Conservation (phyloP, 2,888 invertebrate genomes). For the Apantesis nais region DNA sequence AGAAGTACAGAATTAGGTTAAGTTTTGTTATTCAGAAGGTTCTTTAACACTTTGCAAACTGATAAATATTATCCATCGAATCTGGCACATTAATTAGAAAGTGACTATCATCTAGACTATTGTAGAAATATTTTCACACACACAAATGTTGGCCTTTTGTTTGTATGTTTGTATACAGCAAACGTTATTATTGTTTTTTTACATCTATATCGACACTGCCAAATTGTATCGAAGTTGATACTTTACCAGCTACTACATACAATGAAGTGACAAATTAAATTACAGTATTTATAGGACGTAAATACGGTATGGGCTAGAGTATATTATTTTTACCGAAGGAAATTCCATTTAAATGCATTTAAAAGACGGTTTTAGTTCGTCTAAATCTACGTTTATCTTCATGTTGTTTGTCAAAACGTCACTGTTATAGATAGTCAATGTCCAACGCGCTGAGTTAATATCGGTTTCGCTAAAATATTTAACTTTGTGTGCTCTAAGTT, state of each 20-base stretch:
- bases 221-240: neutral
- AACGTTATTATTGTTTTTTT: neutral
- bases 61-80: neutral
- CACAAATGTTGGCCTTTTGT: neutral
- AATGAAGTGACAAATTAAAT: neutral
- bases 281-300: neutral
- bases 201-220: neutral
- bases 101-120: neutral
- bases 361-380: neutral
- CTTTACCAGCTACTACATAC: neutral
- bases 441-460: constrained; percentile 25
- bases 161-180: neutral
- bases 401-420: neutral
- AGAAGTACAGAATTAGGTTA: constrained; percentile 5
- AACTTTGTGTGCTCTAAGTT: constrained; percentile 73
- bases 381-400: neutral
- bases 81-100: neutral
- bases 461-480: constrained; percentile 68
- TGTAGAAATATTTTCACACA: neutral
- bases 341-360: neutral
- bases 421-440: constrained; percentile 14
- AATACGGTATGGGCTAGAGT: neutral
- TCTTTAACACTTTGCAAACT: neutral
- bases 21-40: constrained; percentile 6
- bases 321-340: neutral